Percentiles rank a stretch among this genome's conserved stretches.
These are phyloP conservation scores for Trochalopteron elliotii DNA, from an alignment of 2,113 vertebrate species.

Conservation along the genomic window DNA sequence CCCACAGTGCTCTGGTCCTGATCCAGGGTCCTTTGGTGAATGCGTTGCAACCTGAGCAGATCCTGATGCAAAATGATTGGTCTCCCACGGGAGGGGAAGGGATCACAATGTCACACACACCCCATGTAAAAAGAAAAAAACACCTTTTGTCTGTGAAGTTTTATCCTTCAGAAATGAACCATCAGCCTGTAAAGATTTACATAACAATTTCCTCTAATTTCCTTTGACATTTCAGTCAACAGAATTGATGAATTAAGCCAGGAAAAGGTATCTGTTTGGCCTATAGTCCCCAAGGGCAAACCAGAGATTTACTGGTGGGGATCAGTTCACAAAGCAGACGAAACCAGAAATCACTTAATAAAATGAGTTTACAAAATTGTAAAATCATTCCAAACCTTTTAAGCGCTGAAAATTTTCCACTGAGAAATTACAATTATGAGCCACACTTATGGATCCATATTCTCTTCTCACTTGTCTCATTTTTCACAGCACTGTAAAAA, in stretches of 20 bases:
- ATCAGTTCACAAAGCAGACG: constrained; percentile 21
- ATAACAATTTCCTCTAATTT: constrained; percentile 62
- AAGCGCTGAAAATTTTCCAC: not conserved
- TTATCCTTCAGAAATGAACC: not conserved
- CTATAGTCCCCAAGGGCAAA: constrained; percentile 39
- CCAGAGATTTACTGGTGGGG: constrained; percentile 11
- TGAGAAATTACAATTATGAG: constrained; percentile 25
- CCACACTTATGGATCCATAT: not conserved
- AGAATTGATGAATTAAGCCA: constrained; percentile 46
- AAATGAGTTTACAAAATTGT: constrained; percentile 11
- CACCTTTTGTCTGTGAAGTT: not conserved
- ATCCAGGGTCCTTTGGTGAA: not conserved
- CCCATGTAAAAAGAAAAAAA: accelerated
- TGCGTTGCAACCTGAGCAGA: accelerated
- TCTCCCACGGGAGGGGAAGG: not conserved
- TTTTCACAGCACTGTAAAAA: not conserved
- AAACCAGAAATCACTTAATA: constrained; percentile 44
- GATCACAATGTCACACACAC: not conserved
- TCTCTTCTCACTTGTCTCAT: not conserved
- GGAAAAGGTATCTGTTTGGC: constrained; percentile 32
- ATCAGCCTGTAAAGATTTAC: not conserved
- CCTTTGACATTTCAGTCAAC: constrained; percentile 61
- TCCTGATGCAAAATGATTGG: not conserved
- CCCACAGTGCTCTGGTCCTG: not conserved
- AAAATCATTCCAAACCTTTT: constrained; percentile 22